Conservation (phyloP, 2,113 vertebrate genomes). For the Helogale parvula region DNA sequence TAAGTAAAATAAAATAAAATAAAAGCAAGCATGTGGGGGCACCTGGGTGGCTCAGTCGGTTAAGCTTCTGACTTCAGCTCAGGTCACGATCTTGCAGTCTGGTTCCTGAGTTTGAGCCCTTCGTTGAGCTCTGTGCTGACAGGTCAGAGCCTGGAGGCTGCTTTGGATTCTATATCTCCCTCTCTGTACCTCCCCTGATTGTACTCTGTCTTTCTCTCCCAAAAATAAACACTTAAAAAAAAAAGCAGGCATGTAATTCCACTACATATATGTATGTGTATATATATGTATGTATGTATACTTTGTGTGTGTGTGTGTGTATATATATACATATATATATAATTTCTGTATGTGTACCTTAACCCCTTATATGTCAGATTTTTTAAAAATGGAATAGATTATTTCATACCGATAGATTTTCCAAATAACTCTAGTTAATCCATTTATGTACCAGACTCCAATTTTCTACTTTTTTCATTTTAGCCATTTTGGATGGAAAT, state of each 20-base stretch:
- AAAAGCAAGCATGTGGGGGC: too few relatives aligned
- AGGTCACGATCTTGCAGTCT: too few relatives aligned
- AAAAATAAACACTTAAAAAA: neutral
- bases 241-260: constrained; percentile 29
- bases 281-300: neutral
- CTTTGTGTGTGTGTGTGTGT: neutral
- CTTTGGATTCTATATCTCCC: too few relatives aligned
- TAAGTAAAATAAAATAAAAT: too few relatives aligned
- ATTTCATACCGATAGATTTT: neutral
- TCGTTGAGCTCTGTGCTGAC: too few relatives aligned
- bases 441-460: neutral
- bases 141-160: too few relatives aligned
- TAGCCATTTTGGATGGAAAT: constrained; percentile 43
- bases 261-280: neutral
- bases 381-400: constrained; percentile 11
- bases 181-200: too few relatives aligned
- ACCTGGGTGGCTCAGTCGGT: too few relatives aligned
- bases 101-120: too few relatives aligned
- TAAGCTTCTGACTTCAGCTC: too few relatives aligned
- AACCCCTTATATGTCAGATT: constrained; percentile 20
- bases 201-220: too few relatives aligned
- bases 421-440: neutral
- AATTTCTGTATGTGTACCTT: neutral
- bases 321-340: neutral
- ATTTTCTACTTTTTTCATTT: constrained; percentile 5